Percentiles rank a stretch among this genome's conserved stretches.
Evolutionary conservation across 2,797 vertebrate species (phyloP).

Genomic region (Echiichthys vipera): DNA sequence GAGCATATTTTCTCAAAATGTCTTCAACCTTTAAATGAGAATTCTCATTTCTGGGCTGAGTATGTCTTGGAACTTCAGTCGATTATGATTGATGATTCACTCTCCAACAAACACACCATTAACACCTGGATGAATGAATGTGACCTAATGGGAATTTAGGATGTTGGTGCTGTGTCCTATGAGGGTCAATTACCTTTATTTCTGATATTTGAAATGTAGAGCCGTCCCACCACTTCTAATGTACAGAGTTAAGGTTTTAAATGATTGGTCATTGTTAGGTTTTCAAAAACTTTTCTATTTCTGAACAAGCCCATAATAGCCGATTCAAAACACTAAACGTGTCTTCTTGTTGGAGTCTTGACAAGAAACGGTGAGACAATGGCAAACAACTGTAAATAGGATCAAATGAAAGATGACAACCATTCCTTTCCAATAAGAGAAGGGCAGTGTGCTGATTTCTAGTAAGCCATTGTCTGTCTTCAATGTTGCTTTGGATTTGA

Average conservation of each 20-base stretch:
- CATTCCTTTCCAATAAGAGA: constrained; percentile 8
- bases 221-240: too few relatives aligned
- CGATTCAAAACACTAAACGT: background rate
- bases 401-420: background rate
- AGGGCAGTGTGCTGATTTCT: constrained; percentile 8
- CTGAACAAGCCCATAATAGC: background rate
- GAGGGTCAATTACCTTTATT: background rate
- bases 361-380: background rate
- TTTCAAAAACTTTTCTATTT: background rate
- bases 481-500: constrained; percentile 1
- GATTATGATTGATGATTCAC: constrained; percentile 45
- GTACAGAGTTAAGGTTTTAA: too few relatives aligned
- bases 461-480: constrained; percentile 14
- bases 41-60: constrained; percentile 15
- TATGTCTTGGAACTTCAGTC: constrained; percentile 9
- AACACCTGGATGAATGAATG: constrained; percentile 49
- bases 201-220: background rate
- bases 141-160: constrained; percentile 25
- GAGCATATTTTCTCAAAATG: constrained; percentile 3
- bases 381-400: background rate
- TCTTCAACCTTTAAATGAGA: constrained; percentile 1
- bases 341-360: background rate
- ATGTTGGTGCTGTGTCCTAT: constrained; percentile 7
- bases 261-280: background rate
- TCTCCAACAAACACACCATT: constrained; percentile 49